Base-by-base conservation (phyloP, 2,113 vertebrate species). In the Rhizomys pruinosus region DNA sequence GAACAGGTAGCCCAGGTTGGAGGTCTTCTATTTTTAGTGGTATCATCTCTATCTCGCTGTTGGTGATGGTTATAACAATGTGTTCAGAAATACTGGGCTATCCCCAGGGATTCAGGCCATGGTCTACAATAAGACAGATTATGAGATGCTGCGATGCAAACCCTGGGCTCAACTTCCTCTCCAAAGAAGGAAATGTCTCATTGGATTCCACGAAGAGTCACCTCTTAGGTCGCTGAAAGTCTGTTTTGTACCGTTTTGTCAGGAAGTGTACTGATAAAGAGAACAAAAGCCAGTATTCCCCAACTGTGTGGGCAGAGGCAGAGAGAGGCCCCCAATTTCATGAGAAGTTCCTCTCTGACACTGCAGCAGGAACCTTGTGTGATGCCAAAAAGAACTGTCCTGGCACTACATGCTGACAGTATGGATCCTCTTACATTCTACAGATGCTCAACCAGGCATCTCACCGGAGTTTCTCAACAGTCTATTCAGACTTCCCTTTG, bases 11-110 rank as follows among this genome's bases (percentile, higher is more conserved):
- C 0, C 3, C 22, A 64, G 47, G 20, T 3, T 42, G 59, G 34
- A 52, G 16, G 27, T n/a, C 13, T 73, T 87, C 87, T 88, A 64
- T 17, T 95, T 96, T 81, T 47, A 94, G 84, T 37, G 89, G 34
- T 57, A 20, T 19, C 55, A 1, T 68, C 91, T 95, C 37, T 2
- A n/a, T 64, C 80, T 92, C 52, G 2, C 2, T 82, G 57, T 27
- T 20, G 19, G 66, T 0, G 3, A 89, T 29, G 44, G 27, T 22
- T n/a, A 3, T 44, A 59, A 77, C 27, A 69, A 29, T 34, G 57
- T 42, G 22, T 81, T 91, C 12, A 73, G 77, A 69, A 68, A 7
- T 11, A 12, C 57, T 32, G 32, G n/a, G 32, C 10, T 89, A 4
- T 3, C 47, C 8, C 1, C 25, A 25, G 80, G 61, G 39, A 63